Base-by-base conservation (phyloP, 2,888 invertebrate species). In the Netelia melanura region DNA sequence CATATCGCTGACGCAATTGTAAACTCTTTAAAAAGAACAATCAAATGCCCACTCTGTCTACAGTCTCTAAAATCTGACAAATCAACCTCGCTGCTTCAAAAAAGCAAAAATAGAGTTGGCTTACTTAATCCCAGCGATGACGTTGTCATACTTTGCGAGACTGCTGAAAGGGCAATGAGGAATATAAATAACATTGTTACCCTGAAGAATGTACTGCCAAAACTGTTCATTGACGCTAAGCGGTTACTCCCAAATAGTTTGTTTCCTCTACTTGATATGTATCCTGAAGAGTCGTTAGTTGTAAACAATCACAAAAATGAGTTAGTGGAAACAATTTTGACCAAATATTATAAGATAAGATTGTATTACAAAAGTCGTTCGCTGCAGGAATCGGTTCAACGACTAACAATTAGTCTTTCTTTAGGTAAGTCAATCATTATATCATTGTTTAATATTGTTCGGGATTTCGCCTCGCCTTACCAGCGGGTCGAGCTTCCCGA, bases 371-470 rank as follows among this genome's bases (percentile, higher is more conserved):
- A 17, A 17, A 17, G 17, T 17, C 17, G 17, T 17, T 17, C 17
- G 17, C 17, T 17, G 17, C 17, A 17, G 0, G 17, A 17, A 17
- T 17, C 17, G 17, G 17, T 17, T 17, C 17, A 17, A 17, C 17
- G 17, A 17, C 17, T 17, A 17, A 17, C 1, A 68, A 77, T 77
- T 81, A 81, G 75, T 61, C 65, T 74, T 17, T 62, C 30, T 68
- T 68, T 68, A 8, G 81, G 81, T 61, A 81, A 11, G 30, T 75
- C 61, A n/a, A 81, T 75, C 38, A 81, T 75, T 62, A 81, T 75
- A 23, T 75, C 68, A 23, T 74, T 81, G 62, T 75, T 81, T 30
- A 81, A 61, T 11, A 81, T 75, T 17, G 17, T 17, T 17, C 17
- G 17, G 17, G 17, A 17, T 17, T 17, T 17, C 17, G 17, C 17